Conservation (phyloP, 2,888 invertebrate genomes). For the Stictocephala bisonia region DNA sequence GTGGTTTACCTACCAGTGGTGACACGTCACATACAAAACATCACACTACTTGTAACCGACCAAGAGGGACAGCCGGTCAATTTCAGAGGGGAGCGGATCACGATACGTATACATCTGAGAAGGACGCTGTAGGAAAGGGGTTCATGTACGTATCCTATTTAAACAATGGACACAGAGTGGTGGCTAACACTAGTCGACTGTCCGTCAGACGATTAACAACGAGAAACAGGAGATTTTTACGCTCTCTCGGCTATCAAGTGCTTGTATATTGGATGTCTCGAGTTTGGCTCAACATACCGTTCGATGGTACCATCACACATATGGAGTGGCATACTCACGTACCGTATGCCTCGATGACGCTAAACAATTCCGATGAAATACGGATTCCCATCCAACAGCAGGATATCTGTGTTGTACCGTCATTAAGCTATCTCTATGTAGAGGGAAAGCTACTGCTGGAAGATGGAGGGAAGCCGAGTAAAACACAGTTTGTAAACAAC, state of each 20-base stretch:
- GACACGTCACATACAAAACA: conserved; percentile 7
- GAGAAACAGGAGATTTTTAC: conserved; percentile 48
- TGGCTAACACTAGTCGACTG: not conserved
- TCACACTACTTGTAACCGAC: conserved; percentile 57
- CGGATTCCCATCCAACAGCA: conserved; percentile 50
- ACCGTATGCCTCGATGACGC: conserved; percentile 49
- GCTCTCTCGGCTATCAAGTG: conserved; percentile 50
- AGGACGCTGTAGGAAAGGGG: conserved; percentile 43
- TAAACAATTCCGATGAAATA: conserved; percentile 52
- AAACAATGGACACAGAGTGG: no score
- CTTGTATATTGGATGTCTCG: conserved; percentile 19
- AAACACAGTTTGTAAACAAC: conserved; percentile 42
- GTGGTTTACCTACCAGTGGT: conserved; percentile 62
- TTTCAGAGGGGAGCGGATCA: conserved; percentile 61
- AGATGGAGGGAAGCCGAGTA: not conserved
- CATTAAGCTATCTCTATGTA: conserved; percentile 48
- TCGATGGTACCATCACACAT: conserved; percentile 45
- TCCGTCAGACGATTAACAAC: conserved; percentile 44
- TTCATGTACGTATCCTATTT: no score
- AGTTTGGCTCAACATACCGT: conserved; percentile 46
- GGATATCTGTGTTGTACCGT: conserved; percentile 49
- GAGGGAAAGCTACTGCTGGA: conserved; percentile 34
- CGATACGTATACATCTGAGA: conserved; percentile 58
- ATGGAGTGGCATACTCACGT: conserved; percentile 33
- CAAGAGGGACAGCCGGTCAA: conserved; percentile 61